Percentiles rank a stretch among this genome's conserved stretches.
Conservation (phyloP, 2,113 vertebrate genomes). For the Austrofundulus limnaeus region DNA sequence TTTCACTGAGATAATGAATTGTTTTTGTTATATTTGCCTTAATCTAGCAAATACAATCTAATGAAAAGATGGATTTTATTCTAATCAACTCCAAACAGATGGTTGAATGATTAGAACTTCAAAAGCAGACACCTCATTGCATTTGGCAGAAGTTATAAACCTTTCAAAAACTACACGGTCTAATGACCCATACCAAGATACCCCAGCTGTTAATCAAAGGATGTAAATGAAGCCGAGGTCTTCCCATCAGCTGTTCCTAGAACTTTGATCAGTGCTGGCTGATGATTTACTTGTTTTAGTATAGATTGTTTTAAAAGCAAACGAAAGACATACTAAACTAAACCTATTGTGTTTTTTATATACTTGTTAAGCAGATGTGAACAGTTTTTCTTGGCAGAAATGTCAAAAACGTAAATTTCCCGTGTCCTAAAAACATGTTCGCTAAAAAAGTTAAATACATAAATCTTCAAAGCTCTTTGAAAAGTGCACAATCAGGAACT, state of each 20-base stretch:
- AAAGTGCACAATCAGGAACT: too few species aligned
- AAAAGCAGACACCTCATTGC: slow-evolving; percentile 48
- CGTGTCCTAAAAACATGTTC: too few species aligned
- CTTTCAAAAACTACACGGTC: slow-evolving; percentile 47
- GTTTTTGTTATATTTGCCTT: background rate
- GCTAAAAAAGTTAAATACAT: too few species aligned
- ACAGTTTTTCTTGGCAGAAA: too few species aligned
- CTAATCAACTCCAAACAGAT: slow-evolving; percentile 47
- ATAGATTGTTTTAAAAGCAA: background rate
- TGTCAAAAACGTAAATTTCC: too few species aligned
- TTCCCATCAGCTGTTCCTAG: slow-evolving; percentile 27
- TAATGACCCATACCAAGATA: slow-evolving; percentile 35
- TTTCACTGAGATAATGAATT: background rate
- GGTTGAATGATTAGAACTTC: slow-evolving; percentile 54
- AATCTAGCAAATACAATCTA: slow-evolving; percentile 20
- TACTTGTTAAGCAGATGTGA: too few species aligned
- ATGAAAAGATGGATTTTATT: slow-evolving; percentile 10
- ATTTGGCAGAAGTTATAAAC: slow-evolving; percentile 52
- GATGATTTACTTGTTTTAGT: slow-evolving; percentile 11
- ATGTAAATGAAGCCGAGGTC: slow-evolving; percentile 45
- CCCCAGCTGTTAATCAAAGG: slow-evolving; percentile 62
- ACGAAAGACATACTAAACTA: background rate
- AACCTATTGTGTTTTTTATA: too few species aligned
- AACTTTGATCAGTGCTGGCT: slow-evolving; percentile 53
- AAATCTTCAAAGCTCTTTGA: too few species aligned